Base-by-base conservation (phyloP, 2,113 vertebrate species). In the Indicator maculatus region DNA sequence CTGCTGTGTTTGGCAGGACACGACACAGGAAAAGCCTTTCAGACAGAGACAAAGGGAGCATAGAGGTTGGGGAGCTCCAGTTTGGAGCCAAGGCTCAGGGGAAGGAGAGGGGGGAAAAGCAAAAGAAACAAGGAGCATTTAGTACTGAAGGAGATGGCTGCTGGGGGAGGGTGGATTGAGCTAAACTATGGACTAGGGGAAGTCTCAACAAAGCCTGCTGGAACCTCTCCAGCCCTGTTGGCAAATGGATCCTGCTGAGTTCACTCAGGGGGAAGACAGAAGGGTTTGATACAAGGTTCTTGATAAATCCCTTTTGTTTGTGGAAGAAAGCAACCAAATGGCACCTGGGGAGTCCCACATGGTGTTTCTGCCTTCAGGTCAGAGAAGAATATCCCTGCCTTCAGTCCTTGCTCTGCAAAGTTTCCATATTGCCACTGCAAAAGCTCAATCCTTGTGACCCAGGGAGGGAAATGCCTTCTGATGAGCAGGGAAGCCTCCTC, bases 1-100 rank as follows among this genome's bases (percentile, higher is more conserved):
- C 14, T 5, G 76, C 91, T 66, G 83, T 2, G 7, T 63, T 60
- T 84, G 91, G 89, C 93, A 89, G 92, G 88, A 70, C 76, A 36
- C 31, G 1, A 2, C 64, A 61, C 86, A 92, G 95, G 85, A 94
- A 95, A 76, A 77, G 75, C 88, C 92, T 95, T 89, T 88, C 90
- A 91, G 85, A 16, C 7, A 2, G 45, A 73, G 38, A 96, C 92
- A 96, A 96, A 96, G 58, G 72, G 23, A 94, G 75, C 88, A 47
- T 26, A 93, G 94, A 69, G 91, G 65, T 26, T 91, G 89, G 74
- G 86, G 47, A 92, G 87, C 93, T 92, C 61, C 78, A 28, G 47
- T 79, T 64, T 67, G 11, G 82, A 59, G 79, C 93, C 85, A 87
- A 65, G 53, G 38, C 93, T 45, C 60, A 38, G 31, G 69, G 52